Percentiles rank a stretch among this genome's conserved stretches.
These are phyloP conservation scores for Dusona sp. DNA, from an alignment of 2,888 invertebrate genomes.

Conservation along the genomic window DNA sequence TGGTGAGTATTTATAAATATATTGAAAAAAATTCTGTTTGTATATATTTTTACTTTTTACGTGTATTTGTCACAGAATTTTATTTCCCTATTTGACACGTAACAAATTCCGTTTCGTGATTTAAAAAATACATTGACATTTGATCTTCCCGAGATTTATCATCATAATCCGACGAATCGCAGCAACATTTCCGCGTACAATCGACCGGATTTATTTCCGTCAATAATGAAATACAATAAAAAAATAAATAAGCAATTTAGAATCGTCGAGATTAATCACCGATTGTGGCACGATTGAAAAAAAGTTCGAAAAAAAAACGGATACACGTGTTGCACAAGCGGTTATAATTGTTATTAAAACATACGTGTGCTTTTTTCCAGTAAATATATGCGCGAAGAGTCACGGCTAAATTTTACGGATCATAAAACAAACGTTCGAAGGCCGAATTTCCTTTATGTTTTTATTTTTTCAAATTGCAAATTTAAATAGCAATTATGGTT, in stretches of 20 bases:
- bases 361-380: background rate
- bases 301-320: background rate
- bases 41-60: background rate
- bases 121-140: background rate
- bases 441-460: background rate
- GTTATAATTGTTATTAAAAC: background rate
- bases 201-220: background rate
- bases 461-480: background rate
- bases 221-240: background rate
- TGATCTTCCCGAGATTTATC: background rate
- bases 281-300: background rate
- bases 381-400: background rate
- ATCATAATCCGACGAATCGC: background rate
- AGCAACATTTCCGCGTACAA: background rate
- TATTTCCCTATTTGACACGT: background rate
- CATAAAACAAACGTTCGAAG: conserved; percentile 6
- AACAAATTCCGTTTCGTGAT: background rate
- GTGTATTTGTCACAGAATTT: background rate
- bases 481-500: too few relatives aligned
- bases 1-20: background rate
- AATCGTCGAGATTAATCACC: background rate
- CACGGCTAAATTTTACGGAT: background rate
- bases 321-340: background rate
- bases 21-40: background rate
- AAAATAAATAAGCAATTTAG: background rate